These are phyloP conservation scores for Rafetus swinhoei DNA, from an alignment of 2,113 vertebrate species.

Conservation along the genomic window DNA sequence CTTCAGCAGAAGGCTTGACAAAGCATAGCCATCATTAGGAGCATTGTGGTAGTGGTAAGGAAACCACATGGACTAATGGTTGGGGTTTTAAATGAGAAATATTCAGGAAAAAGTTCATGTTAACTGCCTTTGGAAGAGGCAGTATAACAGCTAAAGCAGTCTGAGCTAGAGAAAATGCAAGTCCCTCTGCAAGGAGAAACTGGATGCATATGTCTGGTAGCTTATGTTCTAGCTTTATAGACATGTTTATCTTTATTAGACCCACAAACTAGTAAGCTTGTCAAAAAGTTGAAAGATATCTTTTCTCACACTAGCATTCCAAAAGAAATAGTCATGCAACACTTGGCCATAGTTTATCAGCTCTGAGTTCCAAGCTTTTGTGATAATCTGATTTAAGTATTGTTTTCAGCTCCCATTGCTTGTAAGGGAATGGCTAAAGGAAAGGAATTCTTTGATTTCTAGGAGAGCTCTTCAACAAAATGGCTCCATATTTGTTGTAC, in stretches of 20 bases:
- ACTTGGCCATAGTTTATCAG: slow-evolving; percentile 25
- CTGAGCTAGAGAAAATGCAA: no score
- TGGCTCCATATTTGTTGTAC: background rate
- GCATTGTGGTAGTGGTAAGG: background rate
- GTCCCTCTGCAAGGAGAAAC: no score
- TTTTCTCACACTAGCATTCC: slow-evolving; percentile 35
- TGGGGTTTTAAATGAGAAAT: no score
- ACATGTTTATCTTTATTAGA: no score
- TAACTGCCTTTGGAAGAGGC: no score
- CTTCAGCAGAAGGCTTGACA: no score
- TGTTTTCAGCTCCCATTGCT: background rate
- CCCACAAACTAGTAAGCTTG: no score
- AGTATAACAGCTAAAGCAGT: no score
- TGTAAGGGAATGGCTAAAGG: background rate
- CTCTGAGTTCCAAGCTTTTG: slow-evolving; percentile 36
- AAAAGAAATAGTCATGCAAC: slow-evolving; percentile 51
- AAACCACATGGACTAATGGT: background rate
- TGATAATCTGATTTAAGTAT: slow-evolving; percentile 5
- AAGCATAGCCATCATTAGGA: no score
- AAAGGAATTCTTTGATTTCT: fast-evolving
- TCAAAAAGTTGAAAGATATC: slow-evolving; percentile 20
- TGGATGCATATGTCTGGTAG: background rate
- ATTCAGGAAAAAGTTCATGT: no score
- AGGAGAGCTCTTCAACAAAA: background rate
- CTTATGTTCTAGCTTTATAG: no score